These are phyloP conservation scores for Montifringilla adamsi DNA, from an alignment of 2,113 vertebrate species.

Conservation along the genomic window DNA sequence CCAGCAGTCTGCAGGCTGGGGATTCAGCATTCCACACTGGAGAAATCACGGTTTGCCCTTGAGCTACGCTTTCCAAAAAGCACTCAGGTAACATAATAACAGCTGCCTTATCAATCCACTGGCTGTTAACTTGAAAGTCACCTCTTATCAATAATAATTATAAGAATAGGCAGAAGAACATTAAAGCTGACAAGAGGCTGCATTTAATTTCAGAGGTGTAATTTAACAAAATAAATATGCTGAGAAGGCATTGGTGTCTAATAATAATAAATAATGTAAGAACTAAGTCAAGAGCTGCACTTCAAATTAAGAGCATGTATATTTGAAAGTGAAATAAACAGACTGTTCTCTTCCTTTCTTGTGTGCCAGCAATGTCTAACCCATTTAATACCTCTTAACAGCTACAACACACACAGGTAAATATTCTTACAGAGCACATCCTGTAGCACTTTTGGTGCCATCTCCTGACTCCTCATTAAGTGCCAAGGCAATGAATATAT, in stretches of 20 bases:
- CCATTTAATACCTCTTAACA: not conserved
- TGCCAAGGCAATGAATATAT: not conserved
- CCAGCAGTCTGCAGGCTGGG: not conserved
- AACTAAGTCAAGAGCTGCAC: not conserved
- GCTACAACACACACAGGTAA: not conserved
- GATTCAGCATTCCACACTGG: not conserved
- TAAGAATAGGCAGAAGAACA: constrained; percentile 2
- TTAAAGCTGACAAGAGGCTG: constrained; percentile 1
- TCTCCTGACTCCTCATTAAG: not conserved
- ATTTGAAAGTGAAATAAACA: constrained; percentile 41
- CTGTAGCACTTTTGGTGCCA: not conserved
- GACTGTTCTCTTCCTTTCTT: not conserved
- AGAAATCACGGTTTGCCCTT: not conserved
- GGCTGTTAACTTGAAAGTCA: constrained; percentile 33
- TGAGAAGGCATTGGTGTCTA: not conserved
- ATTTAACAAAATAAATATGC: constrained; percentile 48
- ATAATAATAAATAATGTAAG: constrained; percentile 41
- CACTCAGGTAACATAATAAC: not conserved
- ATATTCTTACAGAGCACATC: not conserved
- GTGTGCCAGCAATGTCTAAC: not conserved
- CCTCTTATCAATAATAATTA: constrained; percentile 22
- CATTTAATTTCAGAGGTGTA: constrained; percentile 27
- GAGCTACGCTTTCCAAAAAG: not conserved
- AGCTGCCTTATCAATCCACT: not conserved
- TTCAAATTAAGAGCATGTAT: constrained; percentile 28